A percentile compares a stretch with the other conserved stretches of the same genome.
These are phyloP conservation scores for Carollia perspicillata DNA, from an alignment of 2,113 vertebrate genomes.

Conservation along the genomic window DNA sequence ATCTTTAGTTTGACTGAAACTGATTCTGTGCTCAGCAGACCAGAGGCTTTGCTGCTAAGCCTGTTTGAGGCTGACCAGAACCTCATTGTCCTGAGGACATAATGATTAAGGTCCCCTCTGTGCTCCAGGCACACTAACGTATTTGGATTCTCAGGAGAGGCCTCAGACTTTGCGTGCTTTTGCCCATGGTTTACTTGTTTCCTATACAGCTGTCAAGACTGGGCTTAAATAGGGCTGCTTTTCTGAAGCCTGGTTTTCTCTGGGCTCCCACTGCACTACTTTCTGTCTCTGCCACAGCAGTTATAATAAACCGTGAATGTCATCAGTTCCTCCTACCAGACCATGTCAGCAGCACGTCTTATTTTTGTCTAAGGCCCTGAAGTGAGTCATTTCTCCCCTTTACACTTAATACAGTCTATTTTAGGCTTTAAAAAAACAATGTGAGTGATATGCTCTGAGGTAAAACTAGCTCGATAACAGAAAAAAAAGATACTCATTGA, in stretches of 20 bases:
- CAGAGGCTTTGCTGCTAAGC: neutral
- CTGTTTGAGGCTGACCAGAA: neutral
- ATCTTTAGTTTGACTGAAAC: neutral
- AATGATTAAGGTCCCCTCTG: neutral
- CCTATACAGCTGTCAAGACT: neutral
- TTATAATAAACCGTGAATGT: neutral
- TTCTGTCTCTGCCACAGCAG: neutral
- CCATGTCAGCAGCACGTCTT: neutral
- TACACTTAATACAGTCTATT: neutral
- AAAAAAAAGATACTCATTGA: neutral
- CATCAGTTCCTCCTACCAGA: neutral
- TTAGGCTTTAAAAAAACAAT: slow-evolving; percentile 19
- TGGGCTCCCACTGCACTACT: neutral
- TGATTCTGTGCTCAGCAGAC: neutral
- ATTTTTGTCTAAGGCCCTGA: slow-evolving; percentile 6
- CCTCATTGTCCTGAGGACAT: neutral
- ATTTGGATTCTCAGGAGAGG: neutral
- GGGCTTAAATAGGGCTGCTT: neutral
- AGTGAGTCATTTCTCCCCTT: slow-evolving; percentile 42
- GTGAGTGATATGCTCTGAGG: neutral
- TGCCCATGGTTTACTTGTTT: neutral
- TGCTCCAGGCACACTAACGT: neutral
- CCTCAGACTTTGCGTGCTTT: neutral
- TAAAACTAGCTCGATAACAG: neutral
- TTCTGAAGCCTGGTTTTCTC: neutral